phyloP scores from a whole-genome alignment of 2,113 vertebrate genomes.

The Salvelinus fontinalis region DNA sequence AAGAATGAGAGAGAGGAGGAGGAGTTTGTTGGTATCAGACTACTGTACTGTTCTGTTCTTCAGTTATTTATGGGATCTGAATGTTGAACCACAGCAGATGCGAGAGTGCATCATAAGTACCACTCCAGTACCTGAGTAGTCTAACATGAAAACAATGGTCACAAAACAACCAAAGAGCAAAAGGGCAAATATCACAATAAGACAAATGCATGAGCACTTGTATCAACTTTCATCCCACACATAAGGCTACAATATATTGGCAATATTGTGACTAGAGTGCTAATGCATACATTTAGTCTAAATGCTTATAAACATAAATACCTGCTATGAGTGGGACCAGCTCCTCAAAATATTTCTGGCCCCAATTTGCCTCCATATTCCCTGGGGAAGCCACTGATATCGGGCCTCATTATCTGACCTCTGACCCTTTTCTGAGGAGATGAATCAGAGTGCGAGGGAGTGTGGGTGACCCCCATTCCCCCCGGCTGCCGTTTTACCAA shows the following conservation, averaged over 20 bases:
- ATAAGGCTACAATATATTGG: neutral
- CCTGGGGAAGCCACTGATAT: constrained; percentile 34
- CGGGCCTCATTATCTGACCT: constrained; percentile 42
- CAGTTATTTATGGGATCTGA: no score
- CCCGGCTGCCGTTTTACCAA: constrained; percentile 11
- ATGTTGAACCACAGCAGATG: no score
- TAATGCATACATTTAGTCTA: neutral
- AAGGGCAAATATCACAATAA: neutral
- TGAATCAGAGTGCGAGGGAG: constrained; percentile 46
- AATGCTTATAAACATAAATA: neutral
- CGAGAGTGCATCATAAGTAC: no score
- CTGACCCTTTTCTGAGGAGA: constrained; percentile 36
- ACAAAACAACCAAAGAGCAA: neutral
- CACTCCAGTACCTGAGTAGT: no score
- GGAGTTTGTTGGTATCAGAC: no score
- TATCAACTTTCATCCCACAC: neutral
- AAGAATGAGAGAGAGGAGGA: no score
- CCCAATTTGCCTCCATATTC: no score
- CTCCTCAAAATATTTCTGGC: neutral
- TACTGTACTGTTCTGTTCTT: no score
- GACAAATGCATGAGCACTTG: neutral
- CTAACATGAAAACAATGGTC: neutral
- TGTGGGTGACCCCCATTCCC: constrained; percentile 61
- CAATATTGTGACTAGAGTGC: neutral
- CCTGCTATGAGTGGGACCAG: neutral